These are phyloP conservation scores for Gobio occitaniae DNA, from an alignment of 2,797 vertebrate genomes.

Conservation along the genomic window DNA sequence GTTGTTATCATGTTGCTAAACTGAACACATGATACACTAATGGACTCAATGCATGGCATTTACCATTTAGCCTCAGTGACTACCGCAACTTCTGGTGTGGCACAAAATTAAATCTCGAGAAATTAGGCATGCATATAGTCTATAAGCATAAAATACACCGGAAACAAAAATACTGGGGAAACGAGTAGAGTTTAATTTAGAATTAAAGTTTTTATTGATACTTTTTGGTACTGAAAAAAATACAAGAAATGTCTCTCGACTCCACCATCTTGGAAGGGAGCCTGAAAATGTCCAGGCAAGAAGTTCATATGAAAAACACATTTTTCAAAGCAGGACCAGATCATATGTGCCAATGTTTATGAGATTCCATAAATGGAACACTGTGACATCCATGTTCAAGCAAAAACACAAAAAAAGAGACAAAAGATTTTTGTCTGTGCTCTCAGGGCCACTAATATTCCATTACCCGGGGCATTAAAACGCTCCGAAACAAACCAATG, in stretches of 20 bases:
- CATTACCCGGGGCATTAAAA: neutral
- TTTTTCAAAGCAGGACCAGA: neutral
- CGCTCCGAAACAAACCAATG: neutral
- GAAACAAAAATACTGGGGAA: neutral
- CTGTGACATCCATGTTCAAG: neutral
- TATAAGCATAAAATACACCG: neutral
- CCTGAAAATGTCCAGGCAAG: neutral
- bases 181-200: neutral
- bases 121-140: neutral
- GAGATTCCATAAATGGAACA: neutral
- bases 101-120: neutral
- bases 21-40: neutral
- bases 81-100: neutral
- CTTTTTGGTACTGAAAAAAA: neutral
- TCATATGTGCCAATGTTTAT: neutral
- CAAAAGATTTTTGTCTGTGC: neutral
- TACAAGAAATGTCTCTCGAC: neutral
- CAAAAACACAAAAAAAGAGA: neutral
- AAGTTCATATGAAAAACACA: neutral
- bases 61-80: neutral
- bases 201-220: neutral
- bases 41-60: neutral
- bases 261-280: neutral
- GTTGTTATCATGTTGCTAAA: neutral
- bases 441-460: conserved; percentile 12